Base-by-base conservation (phyloP, 2,888 invertebrate species). In the Aphrophora alni region DNA sequence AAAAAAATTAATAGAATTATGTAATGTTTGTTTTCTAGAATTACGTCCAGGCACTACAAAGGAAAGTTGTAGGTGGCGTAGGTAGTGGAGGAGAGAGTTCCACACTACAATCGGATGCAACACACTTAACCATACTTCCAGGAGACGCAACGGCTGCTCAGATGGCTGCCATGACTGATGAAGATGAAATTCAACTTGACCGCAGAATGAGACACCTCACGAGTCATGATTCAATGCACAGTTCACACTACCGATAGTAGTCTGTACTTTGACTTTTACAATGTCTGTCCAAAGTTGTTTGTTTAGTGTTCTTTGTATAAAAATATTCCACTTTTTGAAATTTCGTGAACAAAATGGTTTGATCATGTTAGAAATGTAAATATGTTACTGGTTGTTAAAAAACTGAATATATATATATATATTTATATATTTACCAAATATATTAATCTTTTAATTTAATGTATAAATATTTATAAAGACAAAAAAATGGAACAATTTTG, bases 21-120 rank as follows among this genome's bases (percentile, higher is more conserved):
- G n/a, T n/a, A 14, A 44, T 44, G 2, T 44, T 8, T 44, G 44
- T 44, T 17, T 17, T 17, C 25, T 89, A 95, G 94, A 94, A 93
- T 86, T 95, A 94, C 88, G 94, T 95, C 71, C 94, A 95, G 87
- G 94, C 94, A 51, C 88, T 95, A 82, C 94, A 94, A 88, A 93
- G 93, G 88, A 94, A 93, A 86, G 93, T 93, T 3, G 87, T 87
- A 78, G 89, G 91, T 87, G 81, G 81, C 5, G 88, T 87, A 38
- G 88, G 89, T 59, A 86, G 86, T 21, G 87, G 86, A 73, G 87
- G 86, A 27, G 87, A 87, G 83, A 93, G 93, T 85, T 93, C 93
- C 86, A 94, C 95, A 0, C 90, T 95, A 80, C 93, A 95, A 87
- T 94, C 94, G 83, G 95, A 95, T 89, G 92, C 93, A 5, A 94